phyloP scores from a whole-genome alignment of 2,888 invertebrate genomes.

The Vesta saturnalis region DNA sequence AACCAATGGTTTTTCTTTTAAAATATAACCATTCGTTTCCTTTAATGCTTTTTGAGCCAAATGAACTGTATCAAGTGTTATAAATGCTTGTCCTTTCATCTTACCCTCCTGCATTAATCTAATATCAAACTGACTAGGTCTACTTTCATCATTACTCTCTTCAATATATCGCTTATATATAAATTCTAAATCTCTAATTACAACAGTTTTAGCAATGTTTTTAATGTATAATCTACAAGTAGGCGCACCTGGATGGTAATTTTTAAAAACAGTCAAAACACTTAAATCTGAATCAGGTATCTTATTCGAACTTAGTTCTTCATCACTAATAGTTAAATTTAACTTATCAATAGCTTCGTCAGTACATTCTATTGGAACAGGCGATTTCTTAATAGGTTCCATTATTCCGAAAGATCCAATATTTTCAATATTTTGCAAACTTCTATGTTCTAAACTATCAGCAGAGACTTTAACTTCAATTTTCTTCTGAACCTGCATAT shows the following conservation, averaged over 20 bases:
- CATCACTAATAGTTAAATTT: slow-evolving; percentile 65
- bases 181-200: slow-evolving; percentile 76
- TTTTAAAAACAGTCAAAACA: slow-evolving; percentile 82
- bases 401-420: slow-evolving; percentile 54
- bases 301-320: slow-evolving; percentile 74
- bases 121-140: slow-evolving; percentile 69
- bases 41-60: slow-evolving; percentile 78
- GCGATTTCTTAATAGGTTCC: slow-evolving; percentile 41
- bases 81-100: slow-evolving; percentile 97
- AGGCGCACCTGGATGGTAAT: slow-evolving; percentile 84
- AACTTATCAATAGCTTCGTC: slow-evolving; percentile 23
- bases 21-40: slow-evolving; percentile 87
- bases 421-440: slow-evolving; percentile 32
- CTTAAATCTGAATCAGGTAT: slow-evolving; percentile 77
- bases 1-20: slow-evolving; percentile 90
- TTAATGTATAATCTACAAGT: slow-evolving; percentile 91
- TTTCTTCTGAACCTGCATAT: slow-evolving; percentile 61
- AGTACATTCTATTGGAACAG: slow-evolving; percentile 64
- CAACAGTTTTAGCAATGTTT: slow-evolving; percentile 85
- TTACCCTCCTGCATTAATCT: slow-evolving; percentile 92
- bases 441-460: slow-evolving; percentile 49
- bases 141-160: slow-evolving; percentile 51
- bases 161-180: slow-evolving; percentile 77
- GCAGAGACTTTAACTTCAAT: slow-evolving; percentile 66
- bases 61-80: slow-evolving; percentile 78